Conservation (phyloP, 2,797 vertebrate genomes). For the Silurus lanzhouensis region DNA sequence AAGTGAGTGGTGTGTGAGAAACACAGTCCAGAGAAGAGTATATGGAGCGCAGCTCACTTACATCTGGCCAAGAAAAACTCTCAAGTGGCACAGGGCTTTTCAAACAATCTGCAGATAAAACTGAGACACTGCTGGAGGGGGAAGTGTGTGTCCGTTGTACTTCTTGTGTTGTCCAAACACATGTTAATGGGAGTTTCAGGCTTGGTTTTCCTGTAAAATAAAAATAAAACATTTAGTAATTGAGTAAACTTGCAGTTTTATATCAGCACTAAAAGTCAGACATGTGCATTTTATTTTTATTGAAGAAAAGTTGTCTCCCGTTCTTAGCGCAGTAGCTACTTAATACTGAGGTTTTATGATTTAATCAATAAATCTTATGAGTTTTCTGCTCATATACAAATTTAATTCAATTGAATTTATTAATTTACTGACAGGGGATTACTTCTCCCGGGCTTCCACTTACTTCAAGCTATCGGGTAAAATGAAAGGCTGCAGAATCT, state of each 20-base stretch:
- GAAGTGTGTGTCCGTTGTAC: background rate
- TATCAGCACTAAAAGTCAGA: background rate
- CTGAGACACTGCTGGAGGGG: constrained; percentile 37
- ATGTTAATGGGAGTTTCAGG: constrained; percentile 55
- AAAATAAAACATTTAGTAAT: constrained; percentile 1
- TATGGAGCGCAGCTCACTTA: constrained; percentile 82
- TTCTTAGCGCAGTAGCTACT: background rate
- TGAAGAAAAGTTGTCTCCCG: background rate
- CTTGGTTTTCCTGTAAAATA: constrained; percentile 69
- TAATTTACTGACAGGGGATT: too few relatives aligned
- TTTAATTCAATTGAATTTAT: background rate
- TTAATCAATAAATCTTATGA: background rate
- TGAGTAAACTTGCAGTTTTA: background rate
- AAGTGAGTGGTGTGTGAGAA: constrained; percentile 53
- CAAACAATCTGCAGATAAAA: constrained; percentile 44
- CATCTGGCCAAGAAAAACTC: constrained; percentile 86
- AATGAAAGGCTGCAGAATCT: too few relatives aligned
- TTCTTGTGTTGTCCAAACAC: constrained; percentile 14
- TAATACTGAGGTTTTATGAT: background rate
- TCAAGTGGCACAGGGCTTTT: constrained; percentile 67
- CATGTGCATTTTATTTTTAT: background rate
- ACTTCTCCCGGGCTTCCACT: too few relatives aligned
- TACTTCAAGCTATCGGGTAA: too few relatives aligned
- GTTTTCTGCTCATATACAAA: background rate
- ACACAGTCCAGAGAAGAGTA: constrained; percentile 72